phyloP scores from a whole-genome alignment of 1,140 invertebrate genomes.

The Eumeta japonica region DNA sequence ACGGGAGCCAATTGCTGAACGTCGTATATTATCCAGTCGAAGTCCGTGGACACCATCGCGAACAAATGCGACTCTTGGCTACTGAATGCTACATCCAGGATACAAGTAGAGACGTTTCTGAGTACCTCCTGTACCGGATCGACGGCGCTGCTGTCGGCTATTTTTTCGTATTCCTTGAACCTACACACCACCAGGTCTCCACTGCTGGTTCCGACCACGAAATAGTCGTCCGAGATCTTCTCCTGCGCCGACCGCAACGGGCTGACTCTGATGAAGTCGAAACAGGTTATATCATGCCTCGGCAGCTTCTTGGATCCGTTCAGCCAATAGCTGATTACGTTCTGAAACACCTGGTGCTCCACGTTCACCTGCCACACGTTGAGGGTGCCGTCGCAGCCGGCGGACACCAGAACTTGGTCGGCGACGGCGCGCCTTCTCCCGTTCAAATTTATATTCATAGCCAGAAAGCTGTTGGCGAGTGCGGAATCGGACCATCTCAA shows the following conservation, averaged over 20 bases:
- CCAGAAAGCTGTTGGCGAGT: constrained; percentile 26
- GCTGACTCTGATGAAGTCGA: constrained; percentile 34
- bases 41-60: constrained; percentile 35
- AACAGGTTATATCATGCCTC: constrained; percentile 28
- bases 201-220: constrained; percentile 29
- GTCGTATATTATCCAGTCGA: constrained; percentile 36
- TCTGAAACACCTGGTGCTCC: constrained; percentile 26
- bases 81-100: constrained; percentile 34
- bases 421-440: constrained; percentile 30
- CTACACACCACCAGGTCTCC: constrained; percentile 32
- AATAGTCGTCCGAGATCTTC: constrained; percentile 25
- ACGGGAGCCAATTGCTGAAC: constrained; percentile 26
- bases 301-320: constrained; percentile 21
- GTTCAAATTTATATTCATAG: constrained; percentile 32
- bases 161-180: constrained; percentile 11
- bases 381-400: constrained; percentile 30
- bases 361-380: constrained; percentile 39
- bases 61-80: constrained; percentile 29
- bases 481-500: constrained; percentile 34
- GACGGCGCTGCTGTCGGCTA: constrained; percentile 6
- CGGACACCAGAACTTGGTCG: constrained; percentile 35
- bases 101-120: constrained; percentile 27
- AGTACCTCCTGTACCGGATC: constrained; percentile 33
- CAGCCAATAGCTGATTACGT: constrained; percentile 26
- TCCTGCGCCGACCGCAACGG: constrained; percentile 23